Conservation (phyloP, 2,888 invertebrate genomes). For the Dusona sp. region DNA sequence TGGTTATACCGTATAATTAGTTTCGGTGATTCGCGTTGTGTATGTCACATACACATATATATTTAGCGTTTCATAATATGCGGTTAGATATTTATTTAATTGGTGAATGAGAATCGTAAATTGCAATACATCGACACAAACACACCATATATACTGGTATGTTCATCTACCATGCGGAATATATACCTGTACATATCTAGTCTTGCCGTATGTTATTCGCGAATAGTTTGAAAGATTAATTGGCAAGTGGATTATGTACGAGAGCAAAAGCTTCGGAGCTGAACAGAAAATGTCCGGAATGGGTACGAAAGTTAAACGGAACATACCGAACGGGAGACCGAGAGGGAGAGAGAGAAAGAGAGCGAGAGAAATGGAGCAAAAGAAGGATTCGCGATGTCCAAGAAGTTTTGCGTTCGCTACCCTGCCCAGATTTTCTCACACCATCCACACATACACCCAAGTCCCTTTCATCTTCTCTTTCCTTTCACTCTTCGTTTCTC, state of each 20-base stretch:
- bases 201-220: slow-evolving; percentile 24
- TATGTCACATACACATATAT: slow-evolving; percentile 5
- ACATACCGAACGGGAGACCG: slow-evolving; percentile 11
- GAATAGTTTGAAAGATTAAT: slow-evolving; percentile 62
- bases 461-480: slow-evolving; percentile 51
- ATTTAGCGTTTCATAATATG: slow-evolving; percentile 52
- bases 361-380: slow-evolving; percentile 12
- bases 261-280: slow-evolving; percentile 55
- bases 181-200: slow-evolving; percentile 14
- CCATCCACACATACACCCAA: slow-evolving; percentile 39
- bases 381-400: slow-evolving; percentile 56
- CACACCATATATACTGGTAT: background rate
- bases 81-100: slow-evolving; percentile 58
- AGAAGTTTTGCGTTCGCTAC: slow-evolving; percentile 56
- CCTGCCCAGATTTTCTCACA: slow-evolving; percentile 63
- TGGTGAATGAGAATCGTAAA: slow-evolving; percentile 63
- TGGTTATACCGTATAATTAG: slow-evolving; percentile 54
- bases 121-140: slow-evolving; percentile 52
- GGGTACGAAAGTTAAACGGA: slow-evolving; percentile 60
- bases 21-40: slow-evolving; percentile 42
- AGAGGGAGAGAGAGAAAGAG: slow-evolving; percentile 29
- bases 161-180: background rate
- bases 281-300: slow-evolving; percentile 46
- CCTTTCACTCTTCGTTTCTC: slow-evolving; percentile 33
- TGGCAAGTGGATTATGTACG: slow-evolving; percentile 59